These are phyloP conservation scores for Antitype chi DNA, from an alignment of 2,888 invertebrate genomes.

Conservation along the genomic window DNA sequence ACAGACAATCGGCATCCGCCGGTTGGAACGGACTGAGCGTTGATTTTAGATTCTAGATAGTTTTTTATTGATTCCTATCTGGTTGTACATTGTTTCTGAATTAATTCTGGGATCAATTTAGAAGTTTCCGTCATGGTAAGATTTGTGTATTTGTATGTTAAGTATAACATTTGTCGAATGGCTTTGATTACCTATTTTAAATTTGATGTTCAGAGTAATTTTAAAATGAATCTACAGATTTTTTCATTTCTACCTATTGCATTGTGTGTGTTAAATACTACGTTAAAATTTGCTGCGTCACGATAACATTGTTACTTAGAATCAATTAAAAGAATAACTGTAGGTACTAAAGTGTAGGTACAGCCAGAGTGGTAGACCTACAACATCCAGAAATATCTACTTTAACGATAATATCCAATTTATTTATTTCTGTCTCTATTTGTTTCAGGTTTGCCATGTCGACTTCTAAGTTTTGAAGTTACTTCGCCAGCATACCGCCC, in stretches of 20 bases:
- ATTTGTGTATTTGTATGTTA: not conserved
- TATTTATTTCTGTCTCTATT: conserved; percentile 51
- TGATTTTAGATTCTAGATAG: conserved; percentile 45
- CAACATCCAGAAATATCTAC: not conserved
- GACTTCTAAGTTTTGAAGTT: conserved; percentile 66
- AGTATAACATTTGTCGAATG: not conserved
- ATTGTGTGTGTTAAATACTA: not conserved
- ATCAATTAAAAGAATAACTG: not conserved
- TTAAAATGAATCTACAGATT: not conserved
- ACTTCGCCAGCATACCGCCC: conserved; percentile 73
- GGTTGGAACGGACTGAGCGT: conserved; percentile 33
- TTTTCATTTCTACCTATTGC: not conserved
- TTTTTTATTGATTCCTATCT: conserved; percentile 17
- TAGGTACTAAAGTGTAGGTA: not conserved
- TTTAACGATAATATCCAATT: not conserved
- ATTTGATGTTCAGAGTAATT: not conserved
- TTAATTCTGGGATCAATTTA: conserved; percentile 5
- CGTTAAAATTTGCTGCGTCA: not conserved
- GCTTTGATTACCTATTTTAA: not conserved
- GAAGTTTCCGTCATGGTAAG: conserved; percentile 7
- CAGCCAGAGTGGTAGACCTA: too few species aligned
- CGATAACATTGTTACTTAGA: not conserved
- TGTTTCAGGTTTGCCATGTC: conserved; percentile 80
- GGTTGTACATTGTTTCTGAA: conserved; percentile 20
- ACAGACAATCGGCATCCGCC: conserved; percentile 64